Base-by-base conservation (phyloP, 2,113 vertebrate genomes). In the Triplophysa tibetana region DNA sequence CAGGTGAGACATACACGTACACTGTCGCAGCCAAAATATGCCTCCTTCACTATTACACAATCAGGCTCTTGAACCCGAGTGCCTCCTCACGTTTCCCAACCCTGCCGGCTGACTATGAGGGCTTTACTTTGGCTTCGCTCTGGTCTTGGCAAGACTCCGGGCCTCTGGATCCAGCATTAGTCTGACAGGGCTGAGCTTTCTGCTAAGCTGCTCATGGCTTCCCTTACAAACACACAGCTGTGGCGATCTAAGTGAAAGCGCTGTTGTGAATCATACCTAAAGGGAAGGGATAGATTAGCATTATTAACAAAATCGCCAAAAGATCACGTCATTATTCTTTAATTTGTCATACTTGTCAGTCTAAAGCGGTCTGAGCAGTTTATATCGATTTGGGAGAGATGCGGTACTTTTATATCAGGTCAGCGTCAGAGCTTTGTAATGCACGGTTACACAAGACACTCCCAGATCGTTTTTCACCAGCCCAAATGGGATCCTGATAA, bases 41-140 rank as follows among this genome's bases (percentile, higher is more conserved):
- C 26, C 76, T 41, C 52, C 75, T 21, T 89, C 84, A 86, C 89
- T 63, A 66, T 82, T 77, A 65, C 58, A 82, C 80, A 77, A 77
- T 77, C 74, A 70, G 56, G 75, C 79, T 81, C 52, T 73, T 78
- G 54, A 84, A 78, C 68, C 70, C 50, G 58, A 11, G 21, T 69
- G 38, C 16, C 43, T 62, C 21, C 43, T 21, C 52, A 21, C 70
- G 48, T 17, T 29, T 62, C 43, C 62, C 19, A 54, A 9, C 66
- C 80, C 65, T 74, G 38, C 17, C 21, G 48, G 13, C 45, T 77
- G 24, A 77, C 62, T 65, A 24, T 54, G 73, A 29, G 60, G 45
- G 75, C 68, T 68, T 77, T 84, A 77, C 79, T 81, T 81, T 81
- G 72, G 79, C 79, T 56, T 38, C 24, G 9, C 45, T 68, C 21